Conservation (phyloP, 2,888 invertebrate genomes). For the Gisinianus flammeolus region DNA sequence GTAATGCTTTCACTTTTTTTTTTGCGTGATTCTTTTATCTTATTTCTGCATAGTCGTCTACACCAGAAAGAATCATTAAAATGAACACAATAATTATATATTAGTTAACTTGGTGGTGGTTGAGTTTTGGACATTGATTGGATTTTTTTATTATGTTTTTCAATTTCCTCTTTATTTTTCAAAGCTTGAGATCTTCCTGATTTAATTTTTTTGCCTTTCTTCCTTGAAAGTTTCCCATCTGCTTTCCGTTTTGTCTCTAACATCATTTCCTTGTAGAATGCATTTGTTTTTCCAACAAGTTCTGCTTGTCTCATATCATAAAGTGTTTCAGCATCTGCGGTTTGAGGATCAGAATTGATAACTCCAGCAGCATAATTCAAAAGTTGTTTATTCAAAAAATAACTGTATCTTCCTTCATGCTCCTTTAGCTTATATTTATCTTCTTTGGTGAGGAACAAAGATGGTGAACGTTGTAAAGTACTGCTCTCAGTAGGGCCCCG, state of each 20-base stretch:
- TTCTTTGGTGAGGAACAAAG: background rate
- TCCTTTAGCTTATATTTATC: constrained; percentile 1
- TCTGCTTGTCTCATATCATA: constrained; percentile 7
- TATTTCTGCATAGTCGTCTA: no score
- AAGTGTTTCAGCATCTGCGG: background rate
- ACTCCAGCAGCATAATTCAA: constrained; percentile 4
- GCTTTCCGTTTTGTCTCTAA: background rate
- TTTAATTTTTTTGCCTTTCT: no score
- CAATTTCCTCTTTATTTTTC: no score
- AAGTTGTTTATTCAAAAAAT: background rate
- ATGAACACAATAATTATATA: no score
- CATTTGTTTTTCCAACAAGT: background rate
- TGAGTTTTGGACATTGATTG: no score
- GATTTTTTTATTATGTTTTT: no score
- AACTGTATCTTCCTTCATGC: background rate
- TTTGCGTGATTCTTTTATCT: no score
- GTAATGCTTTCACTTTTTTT: no score
- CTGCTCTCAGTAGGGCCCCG: background rate
- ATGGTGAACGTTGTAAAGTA: background rate
- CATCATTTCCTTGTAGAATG: background rate
- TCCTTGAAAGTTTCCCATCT: no score
- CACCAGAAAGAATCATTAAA: no score
- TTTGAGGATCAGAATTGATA: background rate
- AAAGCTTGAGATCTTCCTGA: no score
- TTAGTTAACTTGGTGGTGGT: no score